Conservation (phyloP, 2,797 vertebrate genomes). For the Myripristis murdjan region DNA sequence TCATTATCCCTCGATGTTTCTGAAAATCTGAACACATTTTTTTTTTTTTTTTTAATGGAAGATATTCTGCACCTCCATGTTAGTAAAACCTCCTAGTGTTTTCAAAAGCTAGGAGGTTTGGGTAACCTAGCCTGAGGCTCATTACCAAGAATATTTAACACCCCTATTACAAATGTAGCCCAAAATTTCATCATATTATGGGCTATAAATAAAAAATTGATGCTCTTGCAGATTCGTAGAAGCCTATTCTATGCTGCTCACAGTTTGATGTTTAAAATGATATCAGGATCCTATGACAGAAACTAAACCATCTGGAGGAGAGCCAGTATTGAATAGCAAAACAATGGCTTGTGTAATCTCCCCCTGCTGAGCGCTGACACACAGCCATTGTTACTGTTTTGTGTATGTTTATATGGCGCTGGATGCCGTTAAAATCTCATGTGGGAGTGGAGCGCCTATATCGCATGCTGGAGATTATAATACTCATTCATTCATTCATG, state of each 20-base stretch:
- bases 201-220: slow-evolving; percentile 53
- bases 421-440: not conserved
- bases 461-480: not conserved
- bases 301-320: slow-evolving; percentile 39
- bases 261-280: slow-evolving; percentile 12
- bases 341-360: slow-evolving; percentile 60
- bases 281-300: slow-evolving; percentile 35
- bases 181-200: slow-evolving; percentile 56
- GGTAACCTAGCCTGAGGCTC: slow-evolving; percentile 38
- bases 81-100: slow-evolving; percentile 44
- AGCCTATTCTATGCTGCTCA: slow-evolving; percentile 11
- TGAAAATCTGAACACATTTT: not conserved
- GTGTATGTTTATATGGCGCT: slow-evolving; percentile 13
- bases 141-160: slow-evolving; percentile 51
- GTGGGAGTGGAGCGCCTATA: not conserved
- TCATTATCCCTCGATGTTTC: not conserved
- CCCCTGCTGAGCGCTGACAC: slow-evolving; percentile 1
- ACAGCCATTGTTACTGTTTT: slow-evolving; percentile 40
- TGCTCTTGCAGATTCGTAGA: slow-evolving; percentile 39
- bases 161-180: slow-evolving; percentile 46
- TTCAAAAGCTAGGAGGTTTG: slow-evolving; percentile 45
- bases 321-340: slow-evolving; percentile 35
- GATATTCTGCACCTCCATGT: slow-evolving; percentile 29
- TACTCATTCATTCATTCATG: not conserved
- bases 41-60: not conserved